Conservation (phyloP, 2,797 vertebrate genomes). For the Carapus acus region DNA sequence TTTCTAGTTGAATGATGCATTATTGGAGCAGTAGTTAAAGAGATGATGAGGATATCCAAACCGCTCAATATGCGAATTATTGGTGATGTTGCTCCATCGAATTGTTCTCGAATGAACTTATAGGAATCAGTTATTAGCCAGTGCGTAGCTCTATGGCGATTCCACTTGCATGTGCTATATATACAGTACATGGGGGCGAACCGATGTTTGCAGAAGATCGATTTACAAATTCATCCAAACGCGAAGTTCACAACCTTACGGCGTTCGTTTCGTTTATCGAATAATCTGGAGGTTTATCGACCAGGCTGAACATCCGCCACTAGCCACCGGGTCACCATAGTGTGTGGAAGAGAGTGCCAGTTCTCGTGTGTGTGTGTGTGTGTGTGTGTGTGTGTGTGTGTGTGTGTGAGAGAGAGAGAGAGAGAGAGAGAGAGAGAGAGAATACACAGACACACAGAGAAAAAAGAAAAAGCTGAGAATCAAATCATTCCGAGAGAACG, state of each 20-base stretch:
- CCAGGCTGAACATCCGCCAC: conserved; percentile 29
- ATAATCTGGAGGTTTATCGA: conserved; percentile 53
- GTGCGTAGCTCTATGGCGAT: conserved; percentile 11
- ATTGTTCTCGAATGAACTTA: conserved; percentile 45
- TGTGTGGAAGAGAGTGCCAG: conserved; percentile 5
- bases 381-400: conserved; percentile 17
- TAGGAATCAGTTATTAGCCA: conserved; percentile 38
- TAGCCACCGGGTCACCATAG: conserved; percentile 24
- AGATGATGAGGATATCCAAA: background rate
- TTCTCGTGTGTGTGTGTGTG: conserved; percentile 4
- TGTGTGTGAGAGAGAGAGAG: background rate
- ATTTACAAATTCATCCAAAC: conserved; percentile 41
- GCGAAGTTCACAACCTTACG: conserved; percentile 39
- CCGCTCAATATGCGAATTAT: conserved; percentile 36
- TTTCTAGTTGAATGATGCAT: conserved; percentile 21
- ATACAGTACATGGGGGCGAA: conserved; percentile 1
- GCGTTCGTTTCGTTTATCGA: conserved; percentile 46
- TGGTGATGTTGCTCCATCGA: conserved; percentile 19
- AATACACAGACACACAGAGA: conserved; percentile 11
- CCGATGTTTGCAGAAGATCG: conserved; percentile 56
- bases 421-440: background rate
- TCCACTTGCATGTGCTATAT: conserved; percentile 6
- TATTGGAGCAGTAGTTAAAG: conserved; percentile 1
- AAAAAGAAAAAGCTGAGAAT: conserved; percentile 39
- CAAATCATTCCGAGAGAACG: conserved; percentile 67